Percentiles rank a stretch among this genome's conserved stretches.
Evolutionary conservation across 2,888 invertebrate genomes (phyloP).

Genomic region (Cryptocephalus moraei): DNA sequence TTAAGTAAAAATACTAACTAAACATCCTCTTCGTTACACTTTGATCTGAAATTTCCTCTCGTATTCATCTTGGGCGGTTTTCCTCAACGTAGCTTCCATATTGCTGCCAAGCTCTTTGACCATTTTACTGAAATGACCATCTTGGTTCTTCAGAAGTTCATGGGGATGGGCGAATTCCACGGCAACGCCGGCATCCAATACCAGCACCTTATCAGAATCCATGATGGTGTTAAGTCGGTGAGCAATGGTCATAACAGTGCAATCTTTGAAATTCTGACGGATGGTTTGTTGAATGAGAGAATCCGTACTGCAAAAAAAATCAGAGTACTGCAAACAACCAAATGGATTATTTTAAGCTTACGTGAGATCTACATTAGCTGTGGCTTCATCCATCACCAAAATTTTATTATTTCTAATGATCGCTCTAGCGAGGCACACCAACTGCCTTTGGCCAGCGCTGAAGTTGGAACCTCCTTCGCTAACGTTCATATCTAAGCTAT

Average conservation of each 20-base stretch:
- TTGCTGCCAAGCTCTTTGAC: conserved; percentile 32
- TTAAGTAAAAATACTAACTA: no score
- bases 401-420: conserved; percentile 70
- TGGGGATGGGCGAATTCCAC: conserved; percentile 46
- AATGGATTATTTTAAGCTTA: conserved; percentile 36
- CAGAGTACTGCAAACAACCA: background rate
- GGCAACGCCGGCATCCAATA: conserved; percentile 45
- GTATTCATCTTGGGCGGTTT: conserved; percentile 20
- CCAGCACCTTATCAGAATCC: conserved; percentile 51
- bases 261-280: conserved; percentile 58
- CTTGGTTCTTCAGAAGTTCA: conserved; percentile 28
- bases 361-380: conserved; percentile 83
- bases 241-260: conserved; percentile 74
- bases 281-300: conserved; percentile 69
- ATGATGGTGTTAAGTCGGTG: conserved; percentile 77
- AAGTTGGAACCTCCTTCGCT: conserved; percentile 73
- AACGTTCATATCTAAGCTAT: conserved; percentile 54
- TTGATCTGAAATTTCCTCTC: background rate
- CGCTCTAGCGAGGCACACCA: conserved; percentile 79
- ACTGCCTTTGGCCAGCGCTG: conserved; percentile 80
- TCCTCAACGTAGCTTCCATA: conserved; percentile 24
- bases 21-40: no score
- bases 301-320: conserved; percentile 54
- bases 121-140: conserved; percentile 30
- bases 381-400: conserved; percentile 82